phyloP scores from a whole-genome alignment of 2,113 vertebrate genomes.

The Actinemys pallida region DNA sequence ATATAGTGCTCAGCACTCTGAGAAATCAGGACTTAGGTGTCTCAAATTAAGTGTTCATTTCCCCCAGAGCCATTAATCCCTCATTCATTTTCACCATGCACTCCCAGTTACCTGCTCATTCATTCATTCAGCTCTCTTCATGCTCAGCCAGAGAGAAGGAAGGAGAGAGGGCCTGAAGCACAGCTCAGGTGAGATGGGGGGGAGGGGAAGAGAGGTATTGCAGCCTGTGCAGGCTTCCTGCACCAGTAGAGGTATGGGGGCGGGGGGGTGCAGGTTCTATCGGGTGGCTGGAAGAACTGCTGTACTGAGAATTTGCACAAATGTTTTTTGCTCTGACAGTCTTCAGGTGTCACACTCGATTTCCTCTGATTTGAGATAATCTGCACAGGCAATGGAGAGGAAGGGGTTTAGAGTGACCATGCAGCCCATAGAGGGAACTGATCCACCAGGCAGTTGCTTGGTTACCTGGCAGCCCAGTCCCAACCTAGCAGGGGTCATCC shows the following conservation, averaged over 20 bases:
- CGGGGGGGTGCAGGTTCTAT: not conserved
- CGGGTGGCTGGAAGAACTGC: not conserved
- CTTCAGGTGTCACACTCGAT: not conserved
- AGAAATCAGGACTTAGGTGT: conserved; percentile 9
- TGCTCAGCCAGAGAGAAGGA: not conserved
- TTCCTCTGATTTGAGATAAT: not conserved
- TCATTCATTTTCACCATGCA: not conserved
- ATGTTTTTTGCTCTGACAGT: not conserved
- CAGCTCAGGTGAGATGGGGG: not conserved
- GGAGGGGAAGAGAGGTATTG: not conserved
- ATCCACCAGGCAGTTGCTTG: not conserved
- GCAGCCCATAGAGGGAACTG: not conserved
- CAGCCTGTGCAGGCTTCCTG: not conserved
- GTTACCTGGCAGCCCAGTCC: accelerated
- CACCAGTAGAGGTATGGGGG: accelerated
- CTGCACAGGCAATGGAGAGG: not conserved
- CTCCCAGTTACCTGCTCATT: not conserved
- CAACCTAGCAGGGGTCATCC: not conserved
- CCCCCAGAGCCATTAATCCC: not conserved
- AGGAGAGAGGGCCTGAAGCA: not conserved
- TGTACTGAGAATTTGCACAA: not conserved
- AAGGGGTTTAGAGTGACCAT: not conserved
- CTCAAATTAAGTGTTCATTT: not conserved
- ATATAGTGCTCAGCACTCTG: conserved; percentile 38
- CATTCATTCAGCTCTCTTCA: not conserved